Evolutionary conservation across 2,888 invertebrate species (phyloP).

Genomic region (Meandrusa payeni): DNA sequence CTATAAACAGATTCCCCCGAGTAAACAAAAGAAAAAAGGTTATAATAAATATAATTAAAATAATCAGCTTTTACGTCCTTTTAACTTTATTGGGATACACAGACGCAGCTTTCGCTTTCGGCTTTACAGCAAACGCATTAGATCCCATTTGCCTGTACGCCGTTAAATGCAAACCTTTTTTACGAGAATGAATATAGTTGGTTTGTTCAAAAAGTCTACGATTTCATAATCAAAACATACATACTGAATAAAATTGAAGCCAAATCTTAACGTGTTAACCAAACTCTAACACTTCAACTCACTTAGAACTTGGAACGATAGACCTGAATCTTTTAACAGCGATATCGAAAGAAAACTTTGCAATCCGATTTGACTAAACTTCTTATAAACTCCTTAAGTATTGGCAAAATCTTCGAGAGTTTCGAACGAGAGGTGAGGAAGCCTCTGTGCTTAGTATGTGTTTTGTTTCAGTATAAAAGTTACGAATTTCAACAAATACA

Average conservation of each 20-base stretch:
- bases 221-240: not conserved
- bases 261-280: slow-evolving; percentile 15
- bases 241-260: slow-evolving; percentile 7
- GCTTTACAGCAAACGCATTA: no score
- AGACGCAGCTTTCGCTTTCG: no score
- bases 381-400: slow-evolving; percentile 67
- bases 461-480: slow-evolving; percentile 19
- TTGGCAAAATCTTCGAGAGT: slow-evolving; percentile 45
- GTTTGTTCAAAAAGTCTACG: not conserved
- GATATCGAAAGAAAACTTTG: slow-evolving; percentile 61
- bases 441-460: slow-evolving; percentile 8
- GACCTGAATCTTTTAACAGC: slow-evolving; percentile 51
- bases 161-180: no score
- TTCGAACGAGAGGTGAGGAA: slow-evolving; percentile 38
- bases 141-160: no score
- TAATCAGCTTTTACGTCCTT: no score
- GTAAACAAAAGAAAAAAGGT: no score
- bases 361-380: slow-evolving; percentile 65
- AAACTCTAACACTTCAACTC: slow-evolving; percentile 21
- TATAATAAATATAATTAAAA: no score
- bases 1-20: no score
- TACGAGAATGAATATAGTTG: no score
- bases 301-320: slow-evolving; percentile 21
- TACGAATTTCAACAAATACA: slow-evolving; percentile 6
- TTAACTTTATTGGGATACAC: no score